Conservation (phyloP, 2,888 invertebrate species). For the Cephus spinipes region DNA sequence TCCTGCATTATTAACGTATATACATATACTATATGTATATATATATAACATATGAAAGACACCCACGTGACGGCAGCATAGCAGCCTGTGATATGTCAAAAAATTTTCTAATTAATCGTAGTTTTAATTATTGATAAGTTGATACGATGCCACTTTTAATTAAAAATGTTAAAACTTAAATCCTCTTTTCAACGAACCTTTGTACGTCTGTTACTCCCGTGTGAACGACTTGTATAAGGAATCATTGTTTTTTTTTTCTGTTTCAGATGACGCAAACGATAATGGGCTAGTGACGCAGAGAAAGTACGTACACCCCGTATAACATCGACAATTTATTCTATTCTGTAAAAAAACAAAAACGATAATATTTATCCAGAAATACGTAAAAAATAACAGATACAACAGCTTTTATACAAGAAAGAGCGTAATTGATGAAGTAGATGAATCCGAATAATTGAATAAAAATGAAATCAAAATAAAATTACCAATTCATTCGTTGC, state of each 20-base stretch:
- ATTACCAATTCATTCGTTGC: not conserved
- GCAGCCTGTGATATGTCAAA: too few species aligned
- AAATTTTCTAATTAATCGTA: not conserved
- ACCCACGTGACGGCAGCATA: not conserved
- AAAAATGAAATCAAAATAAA: not conserved
- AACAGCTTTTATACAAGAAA: not conserved
- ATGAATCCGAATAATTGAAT: not conserved
- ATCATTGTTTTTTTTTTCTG: not conserved
- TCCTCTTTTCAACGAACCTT: not conserved
- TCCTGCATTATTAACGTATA: too few species aligned
- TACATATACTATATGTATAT: too few species aligned
- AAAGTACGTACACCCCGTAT: not conserved
- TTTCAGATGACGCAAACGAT: not conserved
- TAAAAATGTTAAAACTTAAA: not conserved
- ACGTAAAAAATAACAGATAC: not conserved
- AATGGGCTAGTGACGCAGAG: not conserved
- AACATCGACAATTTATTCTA: not conserved
- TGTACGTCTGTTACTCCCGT: not conserved
- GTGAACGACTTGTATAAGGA: not conserved
- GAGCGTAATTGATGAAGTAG: not conserved
- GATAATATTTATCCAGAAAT: not conserved
- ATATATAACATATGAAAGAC: not conserved
- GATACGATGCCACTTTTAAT: not conserved
- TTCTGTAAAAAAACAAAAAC: not conserved
- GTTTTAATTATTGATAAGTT: not conserved